These are phyloP conservation scores for Agapostemon virescens DNA, from an alignment of 2,888 invertebrate genomes.

Conservation along the genomic window DNA sequence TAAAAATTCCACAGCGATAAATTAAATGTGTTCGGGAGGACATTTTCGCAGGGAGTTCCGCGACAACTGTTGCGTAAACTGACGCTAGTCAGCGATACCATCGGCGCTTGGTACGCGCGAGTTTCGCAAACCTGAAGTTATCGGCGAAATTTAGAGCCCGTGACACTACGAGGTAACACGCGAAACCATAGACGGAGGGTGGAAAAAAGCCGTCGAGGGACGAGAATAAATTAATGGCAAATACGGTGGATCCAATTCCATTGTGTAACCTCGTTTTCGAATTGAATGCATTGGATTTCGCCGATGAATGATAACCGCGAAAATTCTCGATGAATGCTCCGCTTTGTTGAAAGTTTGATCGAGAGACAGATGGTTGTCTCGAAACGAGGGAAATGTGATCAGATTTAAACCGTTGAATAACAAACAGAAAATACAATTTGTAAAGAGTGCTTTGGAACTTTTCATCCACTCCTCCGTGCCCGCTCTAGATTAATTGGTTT, in stretches of 20 bases:
- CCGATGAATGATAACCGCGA: background rate
- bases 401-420: background rate
- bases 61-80: slow-evolving; percentile 41
- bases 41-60: slow-evolving; percentile 24
- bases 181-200: background rate
- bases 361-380: background rate
- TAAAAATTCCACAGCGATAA: background rate
- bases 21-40: slow-evolving; percentile 24
- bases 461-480: background rate
- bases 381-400: background rate
- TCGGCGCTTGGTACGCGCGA: slow-evolving; percentile 29
- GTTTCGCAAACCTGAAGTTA: slow-evolving; percentile 20
- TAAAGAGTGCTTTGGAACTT: background rate
- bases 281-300: background rate
- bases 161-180: background rate
- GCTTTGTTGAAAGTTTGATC: slow-evolving; percentile 5
- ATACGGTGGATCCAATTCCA: background rate
- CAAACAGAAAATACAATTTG: slow-evolving; percentile 12
- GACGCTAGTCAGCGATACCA: slow-evolving; percentile 4
- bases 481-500: background rate
- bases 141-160: slow-evolving; percentile 32
- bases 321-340: background rate
- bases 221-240: slow-evolving; percentile 4
- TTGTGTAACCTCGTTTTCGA: background rate
- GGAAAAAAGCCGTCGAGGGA: background rate